Base-by-base conservation (phyloP, 2,797 vertebrate species). In the Balearica regulorum region DNA sequence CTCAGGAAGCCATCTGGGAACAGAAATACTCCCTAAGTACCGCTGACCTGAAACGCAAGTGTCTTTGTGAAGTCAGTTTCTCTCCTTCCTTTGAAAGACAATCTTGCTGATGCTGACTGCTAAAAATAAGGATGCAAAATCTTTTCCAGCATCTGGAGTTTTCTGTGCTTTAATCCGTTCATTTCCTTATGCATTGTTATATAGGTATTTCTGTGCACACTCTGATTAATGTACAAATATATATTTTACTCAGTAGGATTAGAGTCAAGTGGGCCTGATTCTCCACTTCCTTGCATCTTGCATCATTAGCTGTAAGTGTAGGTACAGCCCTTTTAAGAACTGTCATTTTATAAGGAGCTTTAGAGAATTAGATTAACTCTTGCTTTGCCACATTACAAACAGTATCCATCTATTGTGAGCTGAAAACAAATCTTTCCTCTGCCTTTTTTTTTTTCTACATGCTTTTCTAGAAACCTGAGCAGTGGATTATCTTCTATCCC, bases 81-180 rank as follows among this genome's bases (percentile, higher is more conserved):
- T 94, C 88, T 94, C 26, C 88, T 94, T 96, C 95, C 96, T 97
- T 95, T 91, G 85, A 95, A 95, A 95, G 91, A 94, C 90, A 96
- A 96, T 94, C 91, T 93, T 96, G 95, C 96, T 96, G 95, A 95
- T 96, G 94, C 94, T 80, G 92, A 62, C 83, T 96, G 90, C 94
- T 96, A 95, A 96, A 94, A 96, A 96, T 96, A 95, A 93, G 75
- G 83, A 93, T 0, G 19, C 43, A 94, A 90, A 87, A 94, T 96
- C 57, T 96, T 92, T 94, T 90, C 91, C 90, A 94, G 91, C 94
- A 97, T 95, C 96, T 97, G 96, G 95, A 96, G 83, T 95, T 94
- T 95, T 91, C 93, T 93, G 58, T 73, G 83, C 94, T 88, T 93
- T 97, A 95, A 94, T 96, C 88, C 3, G 5, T 93, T 95, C 95